phyloP scores from a whole-genome alignment of 2,888 invertebrate genomes.

The Ophioninae sp. region DNA sequence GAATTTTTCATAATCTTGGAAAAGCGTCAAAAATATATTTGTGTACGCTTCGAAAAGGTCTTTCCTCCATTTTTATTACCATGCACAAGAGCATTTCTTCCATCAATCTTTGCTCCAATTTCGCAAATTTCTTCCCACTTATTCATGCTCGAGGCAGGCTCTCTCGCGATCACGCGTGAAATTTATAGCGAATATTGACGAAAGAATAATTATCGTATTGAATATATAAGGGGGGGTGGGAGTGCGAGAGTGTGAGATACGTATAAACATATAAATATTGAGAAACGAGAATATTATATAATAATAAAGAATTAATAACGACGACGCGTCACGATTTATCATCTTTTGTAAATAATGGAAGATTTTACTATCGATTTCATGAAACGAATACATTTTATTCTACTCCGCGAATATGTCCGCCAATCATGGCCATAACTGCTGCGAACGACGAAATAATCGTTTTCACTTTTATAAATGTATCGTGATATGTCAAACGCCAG shows the following conservation, averaged over 20 bases:
- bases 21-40: too few species aligned
- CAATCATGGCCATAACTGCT: conserved; percentile 5
- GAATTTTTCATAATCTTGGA: too few species aligned
- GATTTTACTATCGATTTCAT: conserved; percentile 43
- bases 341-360: conserved; percentile 64
- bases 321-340: conserved; percentile 48
- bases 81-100: conserved; percentile 26
- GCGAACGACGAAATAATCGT: conserved; percentile 38
- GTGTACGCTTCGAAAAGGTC: not conserved
- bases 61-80: not conserved
- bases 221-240: conserved; percentile 48
- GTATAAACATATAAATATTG: conserved; percentile 44
- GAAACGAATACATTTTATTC: conserved; percentile 28
- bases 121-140: not conserved
- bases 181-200: conserved; percentile 38
- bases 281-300: conserved; percentile 34
- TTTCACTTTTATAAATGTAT: conserved; percentile 64
- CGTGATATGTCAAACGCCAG: conserved; percentile 24
- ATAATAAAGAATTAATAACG: conserved; percentile 39
- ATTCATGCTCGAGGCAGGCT: not conserved
- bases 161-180: conserved; percentile 4
- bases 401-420: conserved; percentile 3
- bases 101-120: not conserved
- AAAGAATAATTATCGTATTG: conserved; percentile 41
- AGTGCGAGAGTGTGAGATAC: conserved; percentile 18